Conservation (phyloP, 2,888 invertebrate species). For the Theretra japonica region DNA sequence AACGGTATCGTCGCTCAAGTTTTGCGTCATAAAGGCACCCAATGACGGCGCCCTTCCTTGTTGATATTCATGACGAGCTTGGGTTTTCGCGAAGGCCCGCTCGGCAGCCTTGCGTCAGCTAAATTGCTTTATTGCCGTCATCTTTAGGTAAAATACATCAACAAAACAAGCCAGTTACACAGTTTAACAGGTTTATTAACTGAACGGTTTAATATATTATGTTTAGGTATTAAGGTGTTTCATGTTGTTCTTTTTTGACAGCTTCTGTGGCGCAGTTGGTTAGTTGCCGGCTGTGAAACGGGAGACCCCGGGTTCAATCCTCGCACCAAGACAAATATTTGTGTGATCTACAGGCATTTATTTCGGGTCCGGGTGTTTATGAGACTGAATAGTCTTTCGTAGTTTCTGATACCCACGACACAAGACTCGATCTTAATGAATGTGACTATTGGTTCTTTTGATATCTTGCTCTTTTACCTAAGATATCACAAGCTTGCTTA, state of each 20-base stretch:
- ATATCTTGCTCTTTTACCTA: no score
- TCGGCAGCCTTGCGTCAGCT: conserved; percentile 62
- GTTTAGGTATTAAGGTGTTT: neutral
- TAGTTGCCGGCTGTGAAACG: no score
- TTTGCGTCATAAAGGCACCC: conserved; percentile 53
- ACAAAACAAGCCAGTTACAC: conserved; percentile 41
- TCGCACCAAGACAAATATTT: no score
- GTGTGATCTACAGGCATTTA: neutral
- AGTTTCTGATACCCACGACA: no score
- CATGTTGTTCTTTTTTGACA: no score
- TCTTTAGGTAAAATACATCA: conserved; percentile 65
- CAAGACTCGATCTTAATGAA: no score
- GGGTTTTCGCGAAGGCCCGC: conserved; percentile 48
- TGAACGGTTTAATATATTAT: conserved; percentile 6
- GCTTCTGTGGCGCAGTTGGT: no score
- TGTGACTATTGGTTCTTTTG: no score
- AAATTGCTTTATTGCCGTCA: conserved; percentile 74
- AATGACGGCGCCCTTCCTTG: conserved; percentile 57
- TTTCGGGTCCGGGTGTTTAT: no score
- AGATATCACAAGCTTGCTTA: no score
- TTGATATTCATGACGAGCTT: conserved; percentile 74
- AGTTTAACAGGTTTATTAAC: conserved; percentile 29
- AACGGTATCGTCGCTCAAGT: conserved; percentile 53
- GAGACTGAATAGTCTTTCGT: no score
- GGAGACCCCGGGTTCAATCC: no score